Percentiles rank a stretch among this genome's conserved stretches.
Conservation (phyloP, 2,888 invertebrate genomes). For the Strigamia maritima region DNA sequence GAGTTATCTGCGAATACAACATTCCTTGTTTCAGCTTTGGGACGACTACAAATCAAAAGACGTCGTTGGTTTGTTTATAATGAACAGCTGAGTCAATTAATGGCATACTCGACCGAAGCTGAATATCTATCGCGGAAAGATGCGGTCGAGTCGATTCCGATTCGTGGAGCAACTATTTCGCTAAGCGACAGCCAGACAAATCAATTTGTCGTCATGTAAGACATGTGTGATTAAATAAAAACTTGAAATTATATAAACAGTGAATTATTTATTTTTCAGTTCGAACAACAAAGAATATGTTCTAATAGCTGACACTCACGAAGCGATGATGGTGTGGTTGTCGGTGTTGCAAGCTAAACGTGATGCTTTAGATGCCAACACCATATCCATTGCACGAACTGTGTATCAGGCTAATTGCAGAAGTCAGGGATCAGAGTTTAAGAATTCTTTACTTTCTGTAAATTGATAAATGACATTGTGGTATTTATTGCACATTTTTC, state of each 20-base stretch:
- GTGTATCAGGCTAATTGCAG: not conserved
- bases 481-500: not conserved
- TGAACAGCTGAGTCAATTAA: slow-evolving; percentile 50
- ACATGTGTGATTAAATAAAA: slow-evolving; percentile 28
- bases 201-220: slow-evolving; percentile 53
- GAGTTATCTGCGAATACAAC: too few species aligned
- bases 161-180: slow-evolving; percentile 51
- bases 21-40: slow-evolving; percentile 51
- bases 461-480: too few species aligned
- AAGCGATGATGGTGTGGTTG: slow-evolving; percentile 57
- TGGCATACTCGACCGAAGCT: slow-evolving; percentile 50
- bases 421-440: not conserved
- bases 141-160: slow-evolving; percentile 49
- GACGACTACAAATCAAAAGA: slow-evolving; percentile 48
- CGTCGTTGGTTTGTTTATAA: slow-evolving; percentile 53
- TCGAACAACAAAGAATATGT: slow-evolving; percentile 48
- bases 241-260: not conserved
- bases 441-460: too few species aligned
- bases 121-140: slow-evolving; percentile 47
- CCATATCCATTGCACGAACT: slow-evolving; percentile 35
- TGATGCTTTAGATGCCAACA: slow-evolving; percentile 39
- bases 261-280: slow-evolving; percentile 37
- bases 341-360: slow-evolving; percentile 52
- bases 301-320: slow-evolving; percentile 56
- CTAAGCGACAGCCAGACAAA: slow-evolving; percentile 51